phyloP scores from a whole-genome alignment of 1,140 invertebrate species.

The Galleria mellonella region DNA sequence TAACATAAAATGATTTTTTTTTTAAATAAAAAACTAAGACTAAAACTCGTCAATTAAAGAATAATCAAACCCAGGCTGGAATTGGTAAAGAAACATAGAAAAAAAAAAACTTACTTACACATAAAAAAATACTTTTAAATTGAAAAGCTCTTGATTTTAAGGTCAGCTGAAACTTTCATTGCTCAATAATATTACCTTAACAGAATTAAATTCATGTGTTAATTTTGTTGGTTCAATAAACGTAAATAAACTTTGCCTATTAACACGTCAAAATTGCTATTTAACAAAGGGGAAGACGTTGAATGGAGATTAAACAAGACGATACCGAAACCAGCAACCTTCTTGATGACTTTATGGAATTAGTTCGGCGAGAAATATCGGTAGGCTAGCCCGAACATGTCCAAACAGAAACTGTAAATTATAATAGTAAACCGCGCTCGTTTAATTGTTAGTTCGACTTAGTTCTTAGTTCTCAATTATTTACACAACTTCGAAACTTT shows the following conservation, averaged over 20 bases:
- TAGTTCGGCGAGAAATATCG: slow-evolving; percentile 33
- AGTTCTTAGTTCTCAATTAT: too few relatives aligned
- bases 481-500: too few relatives aligned
- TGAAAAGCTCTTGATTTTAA: too few relatives aligned
- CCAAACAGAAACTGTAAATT: slow-evolving; percentile 16
- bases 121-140: too few relatives aligned
- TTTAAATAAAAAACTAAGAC: too few relatives aligned
- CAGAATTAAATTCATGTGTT: slow-evolving; percentile 25
- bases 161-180: too few relatives aligned
- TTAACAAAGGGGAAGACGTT: slow-evolving; percentile 48
- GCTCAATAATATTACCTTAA: background rate
- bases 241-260: slow-evolving; percentile 53
- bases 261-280: slow-evolving; percentile 59
- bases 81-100: too few relatives aligned
- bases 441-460: background rate
- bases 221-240: slow-evolving; percentile 30
- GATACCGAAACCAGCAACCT: slow-evolving; percentile 46
- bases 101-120: too few relatives aligned
- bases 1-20: too few relatives aligned
- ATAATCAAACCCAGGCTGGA: too few relatives aligned
- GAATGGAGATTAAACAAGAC: slow-evolving; percentile 59
- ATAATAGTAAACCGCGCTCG: slow-evolving; percentile 1
- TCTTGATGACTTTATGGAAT: slow-evolving; percentile 53
- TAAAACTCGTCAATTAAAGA: too few relatives aligned
- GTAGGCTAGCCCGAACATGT: slow-evolving; percentile 3